Evolutionary conservation across 2,888 invertebrate species (phyloP).

Genomic region (Temnothorax ravouxi): DNA sequence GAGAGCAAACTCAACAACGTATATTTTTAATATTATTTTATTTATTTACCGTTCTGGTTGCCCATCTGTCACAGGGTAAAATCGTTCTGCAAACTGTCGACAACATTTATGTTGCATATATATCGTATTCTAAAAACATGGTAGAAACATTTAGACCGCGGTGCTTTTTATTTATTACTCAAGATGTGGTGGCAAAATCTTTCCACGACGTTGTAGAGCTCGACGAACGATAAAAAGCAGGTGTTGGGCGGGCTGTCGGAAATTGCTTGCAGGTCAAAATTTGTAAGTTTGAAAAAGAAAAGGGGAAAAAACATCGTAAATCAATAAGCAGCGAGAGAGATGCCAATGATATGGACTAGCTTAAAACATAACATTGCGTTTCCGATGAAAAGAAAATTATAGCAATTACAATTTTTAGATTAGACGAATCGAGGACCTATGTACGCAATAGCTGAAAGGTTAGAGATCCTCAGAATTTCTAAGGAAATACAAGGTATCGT

Average conservation of each 20-base stretch:
- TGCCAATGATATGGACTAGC: not conserved
- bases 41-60: not conserved
- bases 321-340: not conserved
- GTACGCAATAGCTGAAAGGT: not conserved
- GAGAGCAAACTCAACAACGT: not conserved
- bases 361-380: not conserved
- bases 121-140: not conserved
- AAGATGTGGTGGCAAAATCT: slow-evolving; percentile 33
- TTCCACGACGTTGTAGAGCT: slow-evolving; percentile 7
- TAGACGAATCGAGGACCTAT: not conserved
- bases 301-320: not conserved
- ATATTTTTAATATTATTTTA: slow-evolving; percentile 25
- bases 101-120: slow-evolving; percentile 4
- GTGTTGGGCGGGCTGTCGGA: slow-evolving; percentile 26
- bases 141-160: slow-evolving; percentile 3
- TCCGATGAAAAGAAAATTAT: not conserved
- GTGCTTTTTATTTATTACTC: slow-evolving; percentile 36
- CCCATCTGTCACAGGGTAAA: not conserved
- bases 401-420: not conserved
- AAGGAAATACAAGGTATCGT: not conserved
- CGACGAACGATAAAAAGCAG: slow-evolving; percentile 48
- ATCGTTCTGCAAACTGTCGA: not conserved
- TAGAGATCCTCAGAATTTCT: not conserved
- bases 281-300: slow-evolving; percentile 12
- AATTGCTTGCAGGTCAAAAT: slow-evolving; percentile 45